Base-by-base conservation (phyloP, 2,797 vertebrate species). In the Geotria australis region DNA sequence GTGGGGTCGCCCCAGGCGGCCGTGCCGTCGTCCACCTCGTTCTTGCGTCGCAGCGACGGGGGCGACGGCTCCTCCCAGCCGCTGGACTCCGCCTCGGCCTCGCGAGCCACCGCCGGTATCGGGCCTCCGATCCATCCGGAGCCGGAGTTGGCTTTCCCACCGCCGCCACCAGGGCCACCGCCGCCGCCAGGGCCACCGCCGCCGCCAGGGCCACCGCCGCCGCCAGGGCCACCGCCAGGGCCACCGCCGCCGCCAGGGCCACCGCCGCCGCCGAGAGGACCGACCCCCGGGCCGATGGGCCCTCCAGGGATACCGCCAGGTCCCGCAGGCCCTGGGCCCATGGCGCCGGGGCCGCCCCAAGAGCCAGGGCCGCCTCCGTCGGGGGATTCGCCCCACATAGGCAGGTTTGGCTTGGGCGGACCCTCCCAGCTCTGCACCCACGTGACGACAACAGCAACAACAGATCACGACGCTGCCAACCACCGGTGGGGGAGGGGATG, bases 51-150 rank as follows among this genome's bases (percentile, higher is more conserved):
- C 63, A 95, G 75, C 63, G 89, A 94, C 3, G 84, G 85, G 60
- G 88, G 89, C 46, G 89, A 96, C 57, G 89, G 89, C 62, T 96
- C 89, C 65, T 93, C 79, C 89, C 89, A 96, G 66, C 89, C 89
- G 57, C 81, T 89, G 65, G 79, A 67, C 63, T 95, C 89, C 60
- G 74, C 71, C 63, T 68, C 68, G 11, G 47, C 56, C 65, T 77
- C 77, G 65, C 77, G 78, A 65, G 70, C 72, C 62, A 71, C 76
- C 68, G 68, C 61, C 12, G 60, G 13, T 46, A 58, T 46, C 56
- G 79, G 74, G 15, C 74, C 71, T 66, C 72, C 72, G 66, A 75
- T 68, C 85, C 88, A 88, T 63, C 72, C 72, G 12, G 81, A 71
- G 63, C 72, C 67, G 51, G 73, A 74, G 24, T 38, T 38, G 49